Conservation (phyloP, 2,113 vertebrate genomes). For the Malurus alboscapulatus region DNA sequence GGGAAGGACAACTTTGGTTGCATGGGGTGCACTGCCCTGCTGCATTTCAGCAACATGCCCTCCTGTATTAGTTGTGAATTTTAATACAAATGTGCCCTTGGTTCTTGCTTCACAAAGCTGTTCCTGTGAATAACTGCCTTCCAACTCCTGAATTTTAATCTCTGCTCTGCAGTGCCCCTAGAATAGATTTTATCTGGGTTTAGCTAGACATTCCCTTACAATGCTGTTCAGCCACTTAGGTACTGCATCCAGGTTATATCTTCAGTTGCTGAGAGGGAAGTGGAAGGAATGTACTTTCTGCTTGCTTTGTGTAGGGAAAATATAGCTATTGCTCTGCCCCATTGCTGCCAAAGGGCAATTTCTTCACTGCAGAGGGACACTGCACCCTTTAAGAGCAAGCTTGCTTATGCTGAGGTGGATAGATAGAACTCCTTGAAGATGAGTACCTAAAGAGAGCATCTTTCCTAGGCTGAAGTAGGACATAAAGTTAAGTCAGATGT, state of each 20-base stretch:
- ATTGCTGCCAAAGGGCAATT: neutral
- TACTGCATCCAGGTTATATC: neutral
- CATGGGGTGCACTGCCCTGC: neutral
- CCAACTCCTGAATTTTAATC: neutral
- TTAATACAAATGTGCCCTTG: neutral
- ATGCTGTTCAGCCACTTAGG: neutral
- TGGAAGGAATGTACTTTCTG: neutral
- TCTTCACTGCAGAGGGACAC: neutral
- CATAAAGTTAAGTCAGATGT: neutral
- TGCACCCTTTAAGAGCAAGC: accelerated
- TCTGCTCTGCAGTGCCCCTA: neutral
- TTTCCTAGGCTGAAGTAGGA: neutral
- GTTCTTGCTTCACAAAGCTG: neutral
- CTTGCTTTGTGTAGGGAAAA: neutral
- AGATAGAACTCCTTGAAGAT: neutral
- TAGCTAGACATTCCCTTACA: neutral
- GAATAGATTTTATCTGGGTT: neutral
- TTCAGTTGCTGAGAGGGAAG: neutral
- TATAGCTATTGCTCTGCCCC: neutral
- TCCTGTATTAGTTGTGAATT: neutral
- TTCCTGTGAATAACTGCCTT: neutral
- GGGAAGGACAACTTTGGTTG: neutral
- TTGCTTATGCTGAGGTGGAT: accelerated
- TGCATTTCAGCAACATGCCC: neutral
- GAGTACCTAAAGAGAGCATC: neutral